Percentiles rank a stretch among this genome's conserved stretches.
phyloP scores from a whole-genome alignment of 2,888 invertebrate species.

The Metalampra italica region DNA sequence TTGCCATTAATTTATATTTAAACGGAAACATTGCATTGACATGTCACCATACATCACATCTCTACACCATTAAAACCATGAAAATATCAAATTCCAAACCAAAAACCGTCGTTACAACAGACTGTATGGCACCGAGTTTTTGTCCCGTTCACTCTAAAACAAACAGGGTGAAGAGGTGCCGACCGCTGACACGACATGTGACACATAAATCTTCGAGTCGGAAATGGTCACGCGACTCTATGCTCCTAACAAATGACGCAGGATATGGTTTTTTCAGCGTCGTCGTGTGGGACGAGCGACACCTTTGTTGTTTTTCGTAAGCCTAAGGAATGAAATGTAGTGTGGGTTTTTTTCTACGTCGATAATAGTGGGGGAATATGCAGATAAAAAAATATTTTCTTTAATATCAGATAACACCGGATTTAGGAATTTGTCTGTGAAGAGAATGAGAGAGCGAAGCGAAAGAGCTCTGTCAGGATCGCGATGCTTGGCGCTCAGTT shows the following conservation, averaged over 20 bases:
- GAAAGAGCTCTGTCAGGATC: too few species aligned
- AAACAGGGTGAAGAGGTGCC: conserved; percentile 22
- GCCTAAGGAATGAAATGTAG: background rate
- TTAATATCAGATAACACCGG: too few species aligned
- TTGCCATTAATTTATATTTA: background rate
- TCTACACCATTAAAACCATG: conserved; percentile 8
- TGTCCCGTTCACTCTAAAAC: conserved; percentile 22
- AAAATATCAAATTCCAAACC: conserved; percentile 1
- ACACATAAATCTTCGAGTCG: conserved; percentile 49
- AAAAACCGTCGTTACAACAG: conserved; percentile 25
- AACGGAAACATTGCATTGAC: background rate
- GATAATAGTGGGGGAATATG: too few species aligned
- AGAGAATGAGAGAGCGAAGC: too few species aligned
- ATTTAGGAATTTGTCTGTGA: too few species aligned
- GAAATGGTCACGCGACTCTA: conserved; percentile 50
- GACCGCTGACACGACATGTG: conserved; percentile 42
- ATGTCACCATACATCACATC: background rate
- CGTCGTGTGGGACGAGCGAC: background rate
- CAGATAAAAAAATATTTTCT: too few species aligned
- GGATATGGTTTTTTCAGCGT: conserved; percentile 6
- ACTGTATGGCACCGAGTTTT: conserved; percentile 65
- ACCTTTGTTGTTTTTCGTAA: conserved; percentile 9
- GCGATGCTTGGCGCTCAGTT: too few species aligned
- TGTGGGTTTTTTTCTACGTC: too few species aligned
- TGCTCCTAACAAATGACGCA: conserved; percentile 1